phyloP scores from a whole-genome alignment of 2,888 invertebrate genomes.

The Sclerodermus sp. region DNA sequence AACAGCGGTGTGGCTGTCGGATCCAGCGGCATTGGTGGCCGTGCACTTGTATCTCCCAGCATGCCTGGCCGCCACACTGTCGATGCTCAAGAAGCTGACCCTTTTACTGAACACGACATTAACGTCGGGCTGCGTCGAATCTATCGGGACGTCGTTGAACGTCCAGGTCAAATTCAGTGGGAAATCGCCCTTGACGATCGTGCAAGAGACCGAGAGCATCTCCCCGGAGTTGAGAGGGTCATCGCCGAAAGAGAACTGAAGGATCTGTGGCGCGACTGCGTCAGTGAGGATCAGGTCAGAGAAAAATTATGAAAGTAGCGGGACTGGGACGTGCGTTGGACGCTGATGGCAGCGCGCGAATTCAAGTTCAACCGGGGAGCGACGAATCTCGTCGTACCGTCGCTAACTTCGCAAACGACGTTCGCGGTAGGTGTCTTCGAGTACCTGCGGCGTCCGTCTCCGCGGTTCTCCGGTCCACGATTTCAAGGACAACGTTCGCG shows the following conservation, averaged over 20 bases:
- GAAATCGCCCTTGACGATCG: constrained; percentile 65
- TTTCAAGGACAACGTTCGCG: too few species aligned
- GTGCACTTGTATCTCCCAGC: constrained; percentile 73
- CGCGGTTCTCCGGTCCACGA: too few species aligned
- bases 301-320: too few species aligned
- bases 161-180: constrained; percentile 74
- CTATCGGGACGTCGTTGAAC: constrained; percentile 65
- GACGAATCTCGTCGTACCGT: too few species aligned
- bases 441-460: too few species aligned
- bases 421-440: too few species aligned
- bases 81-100: constrained; percentile 69
- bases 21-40: constrained; percentile 70
- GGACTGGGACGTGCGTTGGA: too few species aligned
- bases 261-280: constrained; percentile 64
- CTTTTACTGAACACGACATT: constrained; percentile 68
- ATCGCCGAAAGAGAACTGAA: constrained; percentile 62
- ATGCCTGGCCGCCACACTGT: constrained; percentile 67
- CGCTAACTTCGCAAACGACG: too few species aligned
- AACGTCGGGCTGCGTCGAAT: constrained; percentile 61
- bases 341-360: too few species aligned
- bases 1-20: constrained; percentile 64
- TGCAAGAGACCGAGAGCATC: constrained; percentile 64
- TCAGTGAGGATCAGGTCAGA: too few species aligned
- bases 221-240: constrained; percentile 62
- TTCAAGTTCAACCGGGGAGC: too few species aligned